Percentiles rank a stretch among this genome's conserved stretches.
phyloP scores from a whole-genome alignment of 2,888 invertebrate species.

The Folsomia candida region DNA sequence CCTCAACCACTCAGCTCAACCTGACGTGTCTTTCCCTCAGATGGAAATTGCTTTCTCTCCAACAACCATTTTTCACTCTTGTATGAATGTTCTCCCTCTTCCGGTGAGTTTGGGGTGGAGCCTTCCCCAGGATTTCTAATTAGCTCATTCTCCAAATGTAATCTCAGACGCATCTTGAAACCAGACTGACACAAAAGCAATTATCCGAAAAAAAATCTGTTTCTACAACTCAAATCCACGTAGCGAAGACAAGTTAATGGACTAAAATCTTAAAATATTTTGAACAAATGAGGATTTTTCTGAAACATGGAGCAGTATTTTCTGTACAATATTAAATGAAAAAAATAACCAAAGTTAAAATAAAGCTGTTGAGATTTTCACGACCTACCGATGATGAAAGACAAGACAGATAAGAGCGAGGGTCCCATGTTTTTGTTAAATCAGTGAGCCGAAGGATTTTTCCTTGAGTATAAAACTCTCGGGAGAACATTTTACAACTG shows the following conservation, averaged over 20 bases:
- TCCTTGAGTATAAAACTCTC: not conserved
- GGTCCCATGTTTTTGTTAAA: no score
- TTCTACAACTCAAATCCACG: no score
- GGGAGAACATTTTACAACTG: not conserved
- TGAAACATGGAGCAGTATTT: no score
- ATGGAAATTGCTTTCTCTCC: not conserved
- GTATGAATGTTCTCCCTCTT: not conserved
- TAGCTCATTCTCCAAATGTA: not conserved
- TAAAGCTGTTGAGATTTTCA: no score
- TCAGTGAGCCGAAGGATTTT: no score
- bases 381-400: no score
- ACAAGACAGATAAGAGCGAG: no score
- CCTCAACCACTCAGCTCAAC: not conserved
- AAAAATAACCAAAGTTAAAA: no score
- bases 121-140: not conserved
- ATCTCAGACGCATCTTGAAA: not conserved
- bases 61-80: not conserved
- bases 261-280: no score
- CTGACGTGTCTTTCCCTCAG: not conserved
- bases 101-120: not conserved
- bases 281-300: no score
- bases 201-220: not conserved
- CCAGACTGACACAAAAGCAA: not conserved
- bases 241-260: no score
- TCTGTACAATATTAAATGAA: no score